Evolutionary conservation across 1,140 invertebrate genomes (phyloP).

Genomic region (Galleria mellonella): DNA sequence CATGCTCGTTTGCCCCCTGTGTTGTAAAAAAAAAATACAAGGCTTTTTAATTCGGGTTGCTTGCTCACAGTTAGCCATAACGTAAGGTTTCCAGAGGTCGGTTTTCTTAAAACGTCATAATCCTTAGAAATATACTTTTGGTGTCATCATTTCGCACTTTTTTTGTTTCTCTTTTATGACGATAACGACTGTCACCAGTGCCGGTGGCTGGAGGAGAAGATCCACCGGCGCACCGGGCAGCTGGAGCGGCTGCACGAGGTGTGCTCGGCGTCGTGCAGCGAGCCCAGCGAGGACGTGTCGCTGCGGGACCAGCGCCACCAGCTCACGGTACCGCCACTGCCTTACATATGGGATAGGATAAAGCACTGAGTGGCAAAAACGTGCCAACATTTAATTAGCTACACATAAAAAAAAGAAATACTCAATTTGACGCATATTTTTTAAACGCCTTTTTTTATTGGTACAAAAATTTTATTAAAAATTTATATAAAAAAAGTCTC

Average conservation of each 20-base stretch:
- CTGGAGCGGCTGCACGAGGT: conserved; percentile 81
- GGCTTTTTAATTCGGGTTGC: no score
- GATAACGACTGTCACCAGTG: conserved; percentile 70
- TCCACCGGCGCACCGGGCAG: conserved; percentile 75
- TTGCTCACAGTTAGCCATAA: no score
- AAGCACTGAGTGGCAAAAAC: no score
- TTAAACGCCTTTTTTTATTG: not conserved
- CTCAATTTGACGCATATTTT: not conserved
- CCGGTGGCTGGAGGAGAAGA: conserved; percentile 71
- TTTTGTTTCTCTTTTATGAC: conserved; percentile 43
- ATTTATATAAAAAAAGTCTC: no score
- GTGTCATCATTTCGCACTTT: not conserved
- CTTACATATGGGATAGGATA: no score
- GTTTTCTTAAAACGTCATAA: no score
- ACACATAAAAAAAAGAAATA: not conserved
- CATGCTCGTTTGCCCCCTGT: no score
- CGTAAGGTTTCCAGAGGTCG: no score
- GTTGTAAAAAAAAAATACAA: no score
- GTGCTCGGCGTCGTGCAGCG: conserved; percentile 77
- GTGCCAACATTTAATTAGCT: no score
- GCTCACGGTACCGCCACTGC: not conserved
- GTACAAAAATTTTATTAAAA: no score
- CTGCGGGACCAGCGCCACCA: conserved; percentile 75
- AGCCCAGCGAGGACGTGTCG: conserved; percentile 87
- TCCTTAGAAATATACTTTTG: no score